Base-by-base conservation (phyloP, 2,113 vertebrate genomes). In the Ophiodon elongatus region DNA sequence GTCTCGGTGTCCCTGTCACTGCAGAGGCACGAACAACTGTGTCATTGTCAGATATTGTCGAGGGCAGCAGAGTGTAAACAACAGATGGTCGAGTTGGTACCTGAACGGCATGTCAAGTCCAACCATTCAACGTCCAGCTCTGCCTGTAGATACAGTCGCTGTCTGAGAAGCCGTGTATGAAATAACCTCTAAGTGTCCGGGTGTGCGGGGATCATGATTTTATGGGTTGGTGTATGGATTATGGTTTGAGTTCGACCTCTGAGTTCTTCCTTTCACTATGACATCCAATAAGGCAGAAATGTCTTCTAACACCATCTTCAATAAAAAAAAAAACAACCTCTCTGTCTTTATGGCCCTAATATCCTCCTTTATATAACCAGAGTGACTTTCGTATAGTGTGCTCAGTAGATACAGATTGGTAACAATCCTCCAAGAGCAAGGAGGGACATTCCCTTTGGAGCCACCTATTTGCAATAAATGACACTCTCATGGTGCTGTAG, bases 61-160 rank as follows among this genome's bases (percentile, higher is more conserved):
- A 87, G 86, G 85, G 82, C 83, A 88, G 78, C 79, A 50, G 73
- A 66, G 71, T 72, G 73, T 87, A 93, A 92, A 90, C 88, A 92
- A 78, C 93, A 94, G 91, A 89, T 91, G 91, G 84, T 52, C 33
- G 56, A 73, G 81, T 71, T 82, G 31, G 43, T 86, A 88, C 79
- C 90, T 88, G 87, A 77, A 66, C 83, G 65, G 63, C 66, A 37
- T 65, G 88, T 75, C 79, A 70, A 29, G 66, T 65, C 70, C 33
- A 37, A 74, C 59, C 33, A 56, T 62, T 84, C 66, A 70, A 14
- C 13, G 21, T 33, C 60, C 27, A 73, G 45, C 67, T 73, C 79
- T 37, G 76, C 66, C 43, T 23, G 21, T 57, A 69, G n/a, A 21
- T 66, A 35, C 71, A 27, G 62, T 37, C 23, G 4, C 56, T 56